Evolutionary conservation across 1,140 invertebrate species (phyloP), one percentile per base, ranked within the genome.

Genomic region (Eubasilissa regina): DNA sequence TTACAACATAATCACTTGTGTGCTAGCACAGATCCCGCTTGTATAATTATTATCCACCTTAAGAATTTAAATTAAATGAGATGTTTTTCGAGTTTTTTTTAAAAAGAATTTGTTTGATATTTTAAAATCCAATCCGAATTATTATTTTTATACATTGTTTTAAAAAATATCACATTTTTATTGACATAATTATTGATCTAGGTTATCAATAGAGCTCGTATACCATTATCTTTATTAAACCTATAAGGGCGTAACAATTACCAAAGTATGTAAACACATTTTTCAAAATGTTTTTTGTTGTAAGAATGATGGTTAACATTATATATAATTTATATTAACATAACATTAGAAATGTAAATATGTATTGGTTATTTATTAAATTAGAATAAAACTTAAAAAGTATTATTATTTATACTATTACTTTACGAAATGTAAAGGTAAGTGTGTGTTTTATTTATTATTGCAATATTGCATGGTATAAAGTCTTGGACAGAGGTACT

Each of bases 261-360:
- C 64, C 64, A 68, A 68, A 68, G 64, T 68, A 68, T 17, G 19
- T 17, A 68, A 47, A 17, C n/a, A 12, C 12, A 64, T 45, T 48
- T 68, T 45, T 68, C 13, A 51, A 17, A 45, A 17, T 45, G 45
- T 66, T 44, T 17, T 66, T 66, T 68, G 9, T 45, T 47, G 8
- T 17, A 48, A 68, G 64, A 45, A 68, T 48, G 25, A 62, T 62
- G 60, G 19, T 25, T 62, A 43, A 44, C 43, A 44, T 12, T 21
- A 68, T 47, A 47, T 47, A 45, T 47, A 68, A 47, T 35, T 62
- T 25, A 62, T 68, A 47, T n/a, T 68, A 47, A 62, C n/a, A 12
- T 68, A 45, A 47, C n/a, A 68, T 68, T 68, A 47, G 60, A 64
- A 64, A 68, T 68, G 64, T 68, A 68, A 47, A 68, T 68, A 35